Base-by-base conservation (phyloP, 2,113 vertebrate species). In the Thamnophis sirtalis region DNA sequence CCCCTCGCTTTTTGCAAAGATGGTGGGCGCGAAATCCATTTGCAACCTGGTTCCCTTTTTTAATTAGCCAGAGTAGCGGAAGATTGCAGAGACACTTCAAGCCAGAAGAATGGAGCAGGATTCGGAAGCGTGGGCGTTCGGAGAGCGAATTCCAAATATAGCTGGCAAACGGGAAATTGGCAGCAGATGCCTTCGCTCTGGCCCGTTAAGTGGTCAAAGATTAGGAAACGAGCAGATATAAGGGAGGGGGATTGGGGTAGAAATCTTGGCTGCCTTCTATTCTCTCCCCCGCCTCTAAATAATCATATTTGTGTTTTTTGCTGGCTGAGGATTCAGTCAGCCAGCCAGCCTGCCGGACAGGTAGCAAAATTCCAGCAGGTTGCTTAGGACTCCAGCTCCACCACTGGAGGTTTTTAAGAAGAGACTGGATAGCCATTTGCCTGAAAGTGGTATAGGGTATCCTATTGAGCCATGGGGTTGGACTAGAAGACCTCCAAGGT, bases 291-390 rank as follows among this genome's bases (percentile, higher is more conserved):
- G 13, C 50, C 6, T 55, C 6, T 55, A 28, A 43, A 51, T n/a
- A 80, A 53, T n/a, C 33, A n/a, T 50, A 33, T 87, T 87, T 33
- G 28, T 50, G 17, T 6, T 87, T 87, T 88, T 73, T 13, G 21
- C 87, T 3, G 93, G 87, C 84, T 94, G 87, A 94, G 50, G 84
- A 55, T 80, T 56, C 51, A 43, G 89, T 38, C 87, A 95, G 94
- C 84, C 43, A 43, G 43, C 43, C 51, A 38, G 9, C 73, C 43
- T 95, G 95, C 94, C 93, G 93, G 88, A 19, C 93, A 94, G 92
- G 93, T 94, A 95, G 92, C 58, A 4, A 3, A 43, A 92, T 53
- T 26, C 54, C 54, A 93, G 88, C 21, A 87, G 3, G 38, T 68
- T 15, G 58, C 48, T 92, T 91, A 49, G 90, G 92, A 50, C 43